A percentile compares a stretch with the other conserved stretches of the same genome.
phyloP scores from a whole-genome alignment of 2,113 vertebrate species.

The Turnix velox region DNA sequence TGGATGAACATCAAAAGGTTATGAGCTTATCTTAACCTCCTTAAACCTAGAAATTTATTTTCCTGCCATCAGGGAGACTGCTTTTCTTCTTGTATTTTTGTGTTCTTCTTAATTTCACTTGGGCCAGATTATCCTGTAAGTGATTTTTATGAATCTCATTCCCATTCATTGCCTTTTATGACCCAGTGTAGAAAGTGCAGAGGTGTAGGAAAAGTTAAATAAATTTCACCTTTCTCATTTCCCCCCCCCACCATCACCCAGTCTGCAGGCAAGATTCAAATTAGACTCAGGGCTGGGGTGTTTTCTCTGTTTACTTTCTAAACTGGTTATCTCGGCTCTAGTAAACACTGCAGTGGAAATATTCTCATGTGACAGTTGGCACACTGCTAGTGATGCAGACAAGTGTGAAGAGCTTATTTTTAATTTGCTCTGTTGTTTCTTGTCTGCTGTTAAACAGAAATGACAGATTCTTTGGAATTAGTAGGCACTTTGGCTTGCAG shows the following conservation, averaged over 20 bases:
- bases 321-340: background rate
- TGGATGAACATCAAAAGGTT: background rate
- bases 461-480: background rate
- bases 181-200: background rate
- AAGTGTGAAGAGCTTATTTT: background rate
- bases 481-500: background rate
- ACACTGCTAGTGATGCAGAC: background rate
- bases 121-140: background rate
- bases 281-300: background rate
- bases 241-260: too few relatives aligned
- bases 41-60: background rate
- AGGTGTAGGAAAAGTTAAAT: background rate
- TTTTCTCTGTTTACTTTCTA: background rate
- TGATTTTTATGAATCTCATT: background rate
- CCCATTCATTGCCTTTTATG: background rate
- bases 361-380: background rate
- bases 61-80: background rate
- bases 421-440: background rate
- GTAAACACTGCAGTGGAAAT: background rate
- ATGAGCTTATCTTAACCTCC: background rate
- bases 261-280: background rate
- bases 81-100: background rate
- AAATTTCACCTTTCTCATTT: background rate
- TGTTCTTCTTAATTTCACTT: background rate
- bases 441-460: background rate